Percentiles rank a stretch among this genome's conserved stretches.
Evolutionary conservation across 2,113 vertebrate genomes (phyloP).

Genomic region (Drymodes brunneopygia): DNA sequence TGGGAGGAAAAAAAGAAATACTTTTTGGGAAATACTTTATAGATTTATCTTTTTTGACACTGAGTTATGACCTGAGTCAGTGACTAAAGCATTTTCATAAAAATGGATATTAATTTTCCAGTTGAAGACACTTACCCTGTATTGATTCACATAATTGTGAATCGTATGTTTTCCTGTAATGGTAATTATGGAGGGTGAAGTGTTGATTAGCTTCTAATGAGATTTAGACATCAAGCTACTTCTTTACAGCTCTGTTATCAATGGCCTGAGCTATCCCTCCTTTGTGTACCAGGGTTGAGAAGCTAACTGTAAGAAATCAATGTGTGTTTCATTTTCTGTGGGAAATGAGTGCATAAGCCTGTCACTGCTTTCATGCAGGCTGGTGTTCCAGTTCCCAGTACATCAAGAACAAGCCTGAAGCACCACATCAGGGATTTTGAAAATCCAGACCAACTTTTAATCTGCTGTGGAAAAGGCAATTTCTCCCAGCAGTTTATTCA

Average conservation of each 20-base stretch:
- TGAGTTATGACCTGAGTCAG: background rate
- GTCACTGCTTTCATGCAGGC: background rate
- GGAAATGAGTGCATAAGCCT: background rate
- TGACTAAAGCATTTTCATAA: background rate
- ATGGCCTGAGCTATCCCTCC: background rate
- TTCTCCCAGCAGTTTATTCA: background rate
- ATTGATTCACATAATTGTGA: background rate
- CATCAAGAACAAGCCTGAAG: background rate
- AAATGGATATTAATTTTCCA: background rate
- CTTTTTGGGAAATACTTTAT: background rate
- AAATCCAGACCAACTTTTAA: background rate
- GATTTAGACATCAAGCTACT: background rate
- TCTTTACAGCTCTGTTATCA: background rate
- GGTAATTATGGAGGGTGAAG: background rate
- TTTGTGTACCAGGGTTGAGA: background rate
- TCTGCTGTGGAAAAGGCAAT: background rate
- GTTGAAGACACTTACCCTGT: background rate
- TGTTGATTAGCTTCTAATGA: background rate
- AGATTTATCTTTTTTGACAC: background rate
- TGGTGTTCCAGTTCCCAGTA: background rate
- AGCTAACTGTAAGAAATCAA: background rate
- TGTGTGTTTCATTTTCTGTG: background rate
- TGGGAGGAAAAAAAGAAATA: background rate
- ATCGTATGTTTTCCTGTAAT: background rate
- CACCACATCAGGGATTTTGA: background rate